Conservation (phyloP, 2,797 vertebrate species). For the Hydrolagus colliei region DNA sequence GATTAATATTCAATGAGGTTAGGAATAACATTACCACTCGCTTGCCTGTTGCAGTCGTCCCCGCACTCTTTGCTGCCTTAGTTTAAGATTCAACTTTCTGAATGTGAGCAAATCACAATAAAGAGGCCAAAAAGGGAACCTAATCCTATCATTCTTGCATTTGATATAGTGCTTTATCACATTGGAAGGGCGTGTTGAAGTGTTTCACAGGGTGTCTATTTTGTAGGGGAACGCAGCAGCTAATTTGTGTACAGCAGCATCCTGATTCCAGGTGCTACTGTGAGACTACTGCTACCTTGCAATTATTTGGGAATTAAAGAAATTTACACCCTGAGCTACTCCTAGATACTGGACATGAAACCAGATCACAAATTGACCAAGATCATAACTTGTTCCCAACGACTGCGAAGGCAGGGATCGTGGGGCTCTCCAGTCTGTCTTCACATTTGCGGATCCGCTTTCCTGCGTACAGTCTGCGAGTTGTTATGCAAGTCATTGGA, state of each 20-base stretch:
- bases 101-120: not conserved
- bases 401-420: not conserved
- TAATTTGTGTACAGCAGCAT: too few relatives aligned
- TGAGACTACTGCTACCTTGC: too few relatives aligned
- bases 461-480: not conserved
- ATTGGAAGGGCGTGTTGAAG: too few relatives aligned
- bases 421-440: not conserved
- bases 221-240: too few relatives aligned
- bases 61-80: not conserved
- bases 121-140: not conserved
- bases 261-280: too few relatives aligned
- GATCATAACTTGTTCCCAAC: not conserved
- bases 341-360: not conserved
- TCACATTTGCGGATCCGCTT: not conserved
- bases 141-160: too few relatives aligned
- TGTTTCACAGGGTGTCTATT: too few relatives aligned
- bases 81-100: not conserved
- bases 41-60: not conserved
- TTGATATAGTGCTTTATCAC: too few relatives aligned
- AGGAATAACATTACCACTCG: not conserved
- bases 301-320: not conserved
- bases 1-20: not conserved
- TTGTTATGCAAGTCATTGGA: not conserved
- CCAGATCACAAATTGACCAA: not conserved
- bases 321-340: not conserved